A percentile compares a stretch with the other conserved stretches of the same genome.
Evolutionary conservation across 2,797 vertebrate species (phyloP).

Genomic region (Adrianichthys oophorus): DNA sequence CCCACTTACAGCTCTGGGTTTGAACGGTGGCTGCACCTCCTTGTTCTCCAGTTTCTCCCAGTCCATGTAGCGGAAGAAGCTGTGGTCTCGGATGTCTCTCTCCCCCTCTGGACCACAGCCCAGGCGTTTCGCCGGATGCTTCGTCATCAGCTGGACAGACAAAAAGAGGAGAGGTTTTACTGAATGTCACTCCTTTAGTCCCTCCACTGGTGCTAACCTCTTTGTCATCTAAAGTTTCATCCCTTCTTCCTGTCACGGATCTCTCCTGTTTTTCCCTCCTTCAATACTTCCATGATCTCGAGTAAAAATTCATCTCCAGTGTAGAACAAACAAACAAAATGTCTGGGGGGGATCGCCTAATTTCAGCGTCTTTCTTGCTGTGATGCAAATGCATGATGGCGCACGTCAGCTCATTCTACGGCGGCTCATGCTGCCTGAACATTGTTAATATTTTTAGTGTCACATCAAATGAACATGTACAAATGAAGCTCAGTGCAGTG

Average conservation of each 20-base stretch:
- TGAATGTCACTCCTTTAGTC: background rate
- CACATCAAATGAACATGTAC: conserved; percentile 22
- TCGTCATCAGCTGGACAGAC: conserved; percentile 88
- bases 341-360: background rate
- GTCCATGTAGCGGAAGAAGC: conserved; percentile 96
- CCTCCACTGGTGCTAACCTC: too few relatives aligned
- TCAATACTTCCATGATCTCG: background rate
- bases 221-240: too few relatives aligned
- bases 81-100: conserved; percentile 91
- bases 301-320: conserved; percentile 4
- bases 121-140: conserved; percentile 91
- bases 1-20: conserved; percentile 92
- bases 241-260: background rate
- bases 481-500: conserved; percentile 5
- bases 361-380: conserved; percentile 6
- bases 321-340: conserved; percentile 17
- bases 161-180: conserved; percentile 4
- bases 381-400: conserved; percentile 1
- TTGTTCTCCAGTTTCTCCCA: conserved; percentile 96
- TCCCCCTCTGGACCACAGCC: conserved; percentile 92
- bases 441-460: conserved; percentile 19
- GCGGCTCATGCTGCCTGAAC: conserved; percentile 7
- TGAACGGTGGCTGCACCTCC: conserved; percentile 94
- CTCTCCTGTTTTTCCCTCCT: background rate
- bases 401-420: background rate